Evolutionary conservation across 2,888 invertebrate genomes (phyloP).

Genomic region (Busseola fusca): DNA sequence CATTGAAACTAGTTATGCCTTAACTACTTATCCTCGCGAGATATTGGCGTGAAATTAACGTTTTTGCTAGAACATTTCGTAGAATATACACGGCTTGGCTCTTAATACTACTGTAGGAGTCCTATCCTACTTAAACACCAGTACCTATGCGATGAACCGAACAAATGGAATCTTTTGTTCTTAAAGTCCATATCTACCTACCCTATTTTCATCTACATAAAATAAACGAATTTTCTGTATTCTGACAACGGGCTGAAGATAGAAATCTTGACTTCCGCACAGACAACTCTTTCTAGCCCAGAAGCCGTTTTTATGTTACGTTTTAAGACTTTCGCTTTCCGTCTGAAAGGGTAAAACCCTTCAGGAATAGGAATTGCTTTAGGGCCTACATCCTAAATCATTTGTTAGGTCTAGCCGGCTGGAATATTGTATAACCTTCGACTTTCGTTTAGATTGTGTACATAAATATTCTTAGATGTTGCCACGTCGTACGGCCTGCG

Average conservation of each 20-base stretch:
- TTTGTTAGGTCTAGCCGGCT: conserved; percentile 25
- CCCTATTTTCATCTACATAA: conserved; percentile 17
- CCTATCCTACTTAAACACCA: background rate
- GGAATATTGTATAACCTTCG: conserved; percentile 26
- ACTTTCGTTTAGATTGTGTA: conserved; percentile 37
- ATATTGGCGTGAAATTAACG: background rate
- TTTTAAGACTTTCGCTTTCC: conserved; percentile 20
- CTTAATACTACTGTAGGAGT: background rate
- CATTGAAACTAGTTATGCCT: conserved; percentile 35
- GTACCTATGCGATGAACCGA: background rate
- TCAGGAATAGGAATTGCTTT: conserved; percentile 44
- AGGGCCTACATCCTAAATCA: conserved; percentile 37
- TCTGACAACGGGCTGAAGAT: conserved; percentile 19
- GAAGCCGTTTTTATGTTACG: conserved; percentile 20
- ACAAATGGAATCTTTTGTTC: background rate
- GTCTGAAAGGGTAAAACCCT: conserved; percentile 29
- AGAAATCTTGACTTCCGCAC: conserved; percentile 34
- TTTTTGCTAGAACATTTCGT: background rate
- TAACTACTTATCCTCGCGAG: conserved; percentile 18
- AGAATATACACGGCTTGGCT: background rate
- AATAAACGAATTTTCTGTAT: conserved; percentile 25
- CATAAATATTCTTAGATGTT: conserved; percentile 41
- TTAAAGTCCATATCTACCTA: background rate
- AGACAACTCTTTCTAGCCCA: conserved; percentile 24
- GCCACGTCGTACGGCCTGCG: background rate